These are phyloP conservation scores for Turritopsis rubra DNA, from an alignment of 30 jellyfish, hydroid and myxozoan genomes.

Conservation along the genomic window DNA sequence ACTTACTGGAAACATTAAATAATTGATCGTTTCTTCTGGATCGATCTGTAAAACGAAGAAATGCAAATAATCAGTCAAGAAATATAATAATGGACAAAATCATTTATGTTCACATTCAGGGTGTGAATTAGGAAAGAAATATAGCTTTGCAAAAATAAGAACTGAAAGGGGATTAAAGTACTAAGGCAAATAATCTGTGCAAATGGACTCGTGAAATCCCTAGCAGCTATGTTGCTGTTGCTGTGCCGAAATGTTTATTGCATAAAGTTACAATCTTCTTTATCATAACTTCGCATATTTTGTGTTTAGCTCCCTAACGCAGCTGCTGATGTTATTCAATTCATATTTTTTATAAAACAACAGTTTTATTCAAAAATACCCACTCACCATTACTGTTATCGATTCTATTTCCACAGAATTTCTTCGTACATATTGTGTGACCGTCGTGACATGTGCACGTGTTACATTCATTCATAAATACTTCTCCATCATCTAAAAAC, in stretches of 20 bases:
- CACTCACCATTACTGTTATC: background rate
- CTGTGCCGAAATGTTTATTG: too few species aligned
- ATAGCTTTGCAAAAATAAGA: too few species aligned
- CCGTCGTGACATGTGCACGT: conserved; percentile 70
- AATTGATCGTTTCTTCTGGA: background rate
- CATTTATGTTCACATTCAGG: background rate
- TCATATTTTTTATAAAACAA: background rate
- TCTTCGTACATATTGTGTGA: conserved; percentile 51
- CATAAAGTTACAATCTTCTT: too few species aligned
- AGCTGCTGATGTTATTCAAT: background rate
- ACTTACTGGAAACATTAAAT: background rate
- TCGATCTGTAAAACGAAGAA: background rate
- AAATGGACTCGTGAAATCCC: too few species aligned
- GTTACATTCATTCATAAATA: conserved; percentile 28
- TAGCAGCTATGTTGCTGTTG: too few species aligned
- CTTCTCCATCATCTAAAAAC: conserved; percentile 26
- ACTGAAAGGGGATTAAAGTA: too few species aligned
- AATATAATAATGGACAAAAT: background rate
- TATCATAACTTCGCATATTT: too few species aligned
- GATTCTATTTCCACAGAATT: background rate
- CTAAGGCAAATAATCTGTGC: too few species aligned
- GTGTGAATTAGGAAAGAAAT: too few species aligned
- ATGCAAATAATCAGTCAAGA: background rate
- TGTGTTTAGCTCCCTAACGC: too few species aligned
- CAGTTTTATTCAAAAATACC: too few species aligned